Evolutionary conservation across 2,113 vertebrate genomes (phyloP), one percentile per base, ranked within the genome.

Genomic region (Brachyistius frenatus): DNA sequence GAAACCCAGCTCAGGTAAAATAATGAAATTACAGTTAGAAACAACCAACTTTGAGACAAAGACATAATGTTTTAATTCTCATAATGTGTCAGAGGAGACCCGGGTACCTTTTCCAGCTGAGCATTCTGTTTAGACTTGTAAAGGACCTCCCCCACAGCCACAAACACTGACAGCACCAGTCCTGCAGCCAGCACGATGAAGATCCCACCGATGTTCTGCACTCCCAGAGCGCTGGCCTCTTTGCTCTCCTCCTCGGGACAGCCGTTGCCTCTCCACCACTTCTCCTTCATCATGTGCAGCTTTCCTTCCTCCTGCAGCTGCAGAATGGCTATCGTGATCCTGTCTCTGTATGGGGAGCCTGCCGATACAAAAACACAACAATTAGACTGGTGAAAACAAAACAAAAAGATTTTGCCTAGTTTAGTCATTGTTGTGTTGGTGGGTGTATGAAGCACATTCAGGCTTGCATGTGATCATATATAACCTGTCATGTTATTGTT

Each of bases 241-340:
- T 99, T 99, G 92, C 96, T 99, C 81, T 99, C 98, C 83, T 99
- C 98, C 87, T 99, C 98, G 0, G 98, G 98, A 72, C 98, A 99
- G 44, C 98, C 98, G 13, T 99, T 99, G 54, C 98, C 98, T 61
- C 98, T 70, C 98, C 98, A 99, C 98, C 98, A 99, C 83, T 99
- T 99, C 90, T 99, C 98, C 89, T 99, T 99, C 98, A 99, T 99
- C 98, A 99, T 99, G 87, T 99, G 98, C 73, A 99, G 96, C 86
- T 98, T 99, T 74, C 98, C 98, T 84, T 99, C 98, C 81, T 99
- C 98, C 88, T 99, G 98, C 60, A 99, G 94, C 93, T 99, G 97
- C 83, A 99, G 95, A 90, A 99, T 99, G 64, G 98, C 97, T 88
- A 99, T 99, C 58, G 98, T 99, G 91, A 99, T 99, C 92, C 97